Conservation (phyloP, 2,797 vertebrate species). For the Cygnus olor region DNA sequence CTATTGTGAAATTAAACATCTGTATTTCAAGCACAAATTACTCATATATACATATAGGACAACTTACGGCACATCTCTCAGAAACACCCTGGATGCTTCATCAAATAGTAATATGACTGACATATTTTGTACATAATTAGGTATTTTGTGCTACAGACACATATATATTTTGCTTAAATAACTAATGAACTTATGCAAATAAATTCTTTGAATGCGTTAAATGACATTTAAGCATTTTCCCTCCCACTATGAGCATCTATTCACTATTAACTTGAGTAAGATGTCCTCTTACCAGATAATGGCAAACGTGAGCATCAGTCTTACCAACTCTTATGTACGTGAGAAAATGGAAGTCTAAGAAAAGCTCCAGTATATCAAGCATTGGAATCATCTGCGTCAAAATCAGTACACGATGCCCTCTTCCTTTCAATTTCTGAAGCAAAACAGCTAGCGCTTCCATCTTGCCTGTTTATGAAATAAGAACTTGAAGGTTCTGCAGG, state of each 20-base stretch:
- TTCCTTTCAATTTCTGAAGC: constrained; percentile 85
- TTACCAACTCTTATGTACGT: constrained; percentile 86
- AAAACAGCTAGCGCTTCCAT: constrained; percentile 87
- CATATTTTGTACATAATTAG: constrained; percentile 15
- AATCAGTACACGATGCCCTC: constrained; percentile 85
- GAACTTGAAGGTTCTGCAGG: neutral
- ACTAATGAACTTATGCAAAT: constrained; percentile 30
- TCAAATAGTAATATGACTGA: neutral
- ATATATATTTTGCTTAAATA: constrained; percentile 1
- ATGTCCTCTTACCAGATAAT: neutral
- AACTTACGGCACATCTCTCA: neutral
- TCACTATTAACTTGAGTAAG: neutral
- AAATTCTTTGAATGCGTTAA: neutral
- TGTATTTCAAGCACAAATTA: constrained; percentile 73
- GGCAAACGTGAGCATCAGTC: constrained; percentile 69
- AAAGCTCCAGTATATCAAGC: constrained; percentile 86
- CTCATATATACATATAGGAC: neutral
- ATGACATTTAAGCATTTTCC: neutral
- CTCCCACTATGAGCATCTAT: neutral
- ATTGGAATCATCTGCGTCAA: constrained; percentile 85
- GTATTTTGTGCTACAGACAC: neutral
- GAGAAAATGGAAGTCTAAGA: constrained; percentile 84
- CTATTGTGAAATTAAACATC: constrained; percentile 86
- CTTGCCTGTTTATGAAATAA: constrained; percentile 80
- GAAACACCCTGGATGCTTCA: constrained; percentile 3